A percentile compares a stretch with the other conserved stretches of the same genome.
Evolutionary conservation across 2,797 vertebrate genomes (phyloP).

Genomic region (Schizopygopsis malacanthus): DNA sequence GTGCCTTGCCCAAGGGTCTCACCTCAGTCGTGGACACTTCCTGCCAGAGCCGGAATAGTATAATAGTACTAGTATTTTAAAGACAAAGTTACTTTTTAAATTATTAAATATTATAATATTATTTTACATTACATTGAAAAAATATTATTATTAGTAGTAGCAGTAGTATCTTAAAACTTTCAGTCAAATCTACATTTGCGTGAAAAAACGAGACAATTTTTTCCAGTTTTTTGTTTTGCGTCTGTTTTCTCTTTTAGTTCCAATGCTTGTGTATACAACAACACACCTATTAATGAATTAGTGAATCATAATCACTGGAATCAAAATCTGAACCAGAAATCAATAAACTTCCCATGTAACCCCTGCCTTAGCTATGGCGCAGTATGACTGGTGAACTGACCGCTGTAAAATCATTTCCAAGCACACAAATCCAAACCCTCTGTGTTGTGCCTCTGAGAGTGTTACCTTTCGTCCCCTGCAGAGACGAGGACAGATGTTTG

Average conservation of each 20-base stretch:
- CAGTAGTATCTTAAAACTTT: neutral
- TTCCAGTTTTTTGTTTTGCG: too few relatives aligned
- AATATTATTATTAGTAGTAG: neutral
- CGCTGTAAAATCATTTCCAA: neutral
- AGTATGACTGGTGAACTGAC: neutral
- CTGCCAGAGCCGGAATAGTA: too few relatives aligned
- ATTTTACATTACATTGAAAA: neutral
- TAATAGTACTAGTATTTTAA: neutral
- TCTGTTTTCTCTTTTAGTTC: neutral
- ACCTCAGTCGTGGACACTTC: too few relatives aligned
- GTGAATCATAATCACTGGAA: neutral
- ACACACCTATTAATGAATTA: neutral
- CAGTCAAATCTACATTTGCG: neutral
- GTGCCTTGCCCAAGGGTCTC: too few relatives aligned
- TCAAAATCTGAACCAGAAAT: neutral
- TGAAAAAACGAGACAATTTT: too few relatives aligned
- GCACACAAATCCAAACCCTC: conserved; percentile 1
- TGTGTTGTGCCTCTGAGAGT: neutral
- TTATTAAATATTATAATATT: neutral
- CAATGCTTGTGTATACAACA: neutral
- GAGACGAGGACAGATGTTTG: conserved; percentile 15
- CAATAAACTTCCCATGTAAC: neutral
- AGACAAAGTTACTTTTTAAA: neutral
- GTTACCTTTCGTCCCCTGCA: neutral
- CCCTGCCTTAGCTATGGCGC: neutral